These are phyloP conservation scores for Phengaris arion DNA, from an alignment of 2,888 invertebrate genomes.

Conservation along the genomic window DNA sequence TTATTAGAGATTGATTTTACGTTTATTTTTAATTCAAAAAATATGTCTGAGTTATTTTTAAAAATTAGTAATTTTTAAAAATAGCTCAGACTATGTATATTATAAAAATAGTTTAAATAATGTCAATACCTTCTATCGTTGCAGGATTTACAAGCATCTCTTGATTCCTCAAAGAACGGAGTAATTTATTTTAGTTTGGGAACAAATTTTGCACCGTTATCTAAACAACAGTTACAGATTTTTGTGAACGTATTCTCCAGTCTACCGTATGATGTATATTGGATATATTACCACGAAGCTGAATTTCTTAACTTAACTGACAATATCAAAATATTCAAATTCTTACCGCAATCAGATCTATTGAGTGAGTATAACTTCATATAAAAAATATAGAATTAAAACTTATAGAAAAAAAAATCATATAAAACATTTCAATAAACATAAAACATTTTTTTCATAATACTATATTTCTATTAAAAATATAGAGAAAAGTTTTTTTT, in stretches of 20 bases:
- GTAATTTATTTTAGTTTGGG: slow-evolving; percentile 57
- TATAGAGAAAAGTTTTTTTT: too few relatives aligned
- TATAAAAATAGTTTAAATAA: not conserved
- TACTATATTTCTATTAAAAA: too few relatives aligned
- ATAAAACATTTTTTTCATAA: too few relatives aligned
- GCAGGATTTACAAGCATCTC: slow-evolving; percentile 49
- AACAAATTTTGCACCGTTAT: slow-evolving; percentile 44
- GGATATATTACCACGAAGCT: slow-evolving; percentile 51
- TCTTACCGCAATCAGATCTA: slow-evolving; percentile 24
- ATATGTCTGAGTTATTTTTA: too few relatives aligned
- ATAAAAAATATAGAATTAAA: too few relatives aligned
- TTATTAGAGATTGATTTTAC: too few relatives aligned
- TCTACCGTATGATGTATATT: slow-evolving; percentile 51
- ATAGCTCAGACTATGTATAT: too few relatives aligned
- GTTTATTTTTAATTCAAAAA: too few relatives aligned
- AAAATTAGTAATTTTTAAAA: too few relatives aligned
- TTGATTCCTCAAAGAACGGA: slow-evolving; percentile 51
- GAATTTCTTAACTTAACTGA: slow-evolving; percentile 40
- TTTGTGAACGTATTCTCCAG: slow-evolving; percentile 48
- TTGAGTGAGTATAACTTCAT: slow-evolving; percentile 11
- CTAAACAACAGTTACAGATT: slow-evolving; percentile 42
- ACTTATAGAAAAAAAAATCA: not conserved
- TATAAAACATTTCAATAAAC: too few relatives aligned
- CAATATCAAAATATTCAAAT: slow-evolving; percentile 25
- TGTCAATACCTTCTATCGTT: slow-evolving; percentile 22